Conservation (phyloP, 2,888 invertebrate species). For the Drosophila stalkeri region DNA sequence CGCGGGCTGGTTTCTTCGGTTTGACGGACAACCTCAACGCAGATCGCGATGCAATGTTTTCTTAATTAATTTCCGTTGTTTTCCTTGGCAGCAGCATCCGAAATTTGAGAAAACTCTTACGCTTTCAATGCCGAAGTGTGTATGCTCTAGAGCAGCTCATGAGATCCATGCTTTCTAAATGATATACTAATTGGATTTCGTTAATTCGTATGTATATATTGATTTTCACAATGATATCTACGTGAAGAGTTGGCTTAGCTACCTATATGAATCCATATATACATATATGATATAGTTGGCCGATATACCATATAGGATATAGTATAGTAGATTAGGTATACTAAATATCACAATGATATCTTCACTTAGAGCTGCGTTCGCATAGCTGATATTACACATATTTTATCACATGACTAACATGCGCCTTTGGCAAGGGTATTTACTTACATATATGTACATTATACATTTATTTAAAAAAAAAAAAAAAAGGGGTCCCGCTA, state of each 20-base stretch:
- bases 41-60: conserved; percentile 47
- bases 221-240: background rate
- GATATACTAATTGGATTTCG: background rate
- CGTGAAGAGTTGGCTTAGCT: no score
- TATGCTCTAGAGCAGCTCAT: background rate
- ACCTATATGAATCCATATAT: no score
- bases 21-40: conserved; percentile 59
- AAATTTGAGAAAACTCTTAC: background rate
- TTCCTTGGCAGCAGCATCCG: conserved; percentile 23
- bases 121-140: background rate
- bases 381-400: background rate
- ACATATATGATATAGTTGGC: background rate
- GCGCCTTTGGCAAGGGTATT: background rate
- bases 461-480: background rate
- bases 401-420: background rate
- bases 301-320: background rate
- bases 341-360: background rate
- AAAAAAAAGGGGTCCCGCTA: conserved; percentile 28
- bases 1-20: conserved; percentile 42
- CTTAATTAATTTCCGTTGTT: conserved; percentile 67
- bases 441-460: no score
- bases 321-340: no score
- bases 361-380: background rate
- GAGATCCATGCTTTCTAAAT: background rate
- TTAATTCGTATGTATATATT: no score